Conservation (phyloP, 2,797 vertebrate genomes). For the Sebastes kiyomatsui region DNA sequence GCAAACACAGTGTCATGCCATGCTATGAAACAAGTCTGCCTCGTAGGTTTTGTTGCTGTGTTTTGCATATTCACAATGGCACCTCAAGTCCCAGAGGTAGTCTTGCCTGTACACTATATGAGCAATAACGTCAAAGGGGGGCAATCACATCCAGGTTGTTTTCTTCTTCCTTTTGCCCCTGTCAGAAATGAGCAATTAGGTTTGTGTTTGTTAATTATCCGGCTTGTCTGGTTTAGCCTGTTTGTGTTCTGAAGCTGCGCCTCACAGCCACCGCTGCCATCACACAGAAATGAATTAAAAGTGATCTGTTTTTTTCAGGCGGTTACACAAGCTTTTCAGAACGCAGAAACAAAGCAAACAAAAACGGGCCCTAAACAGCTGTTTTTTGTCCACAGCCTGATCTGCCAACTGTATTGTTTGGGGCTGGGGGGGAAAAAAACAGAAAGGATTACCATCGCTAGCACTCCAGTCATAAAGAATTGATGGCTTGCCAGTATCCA, state of each 20-base stretch:
- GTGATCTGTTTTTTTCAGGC: constrained; percentile 76
- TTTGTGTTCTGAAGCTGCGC: constrained; percentile 81
- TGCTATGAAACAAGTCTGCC: constrained; percentile 61
- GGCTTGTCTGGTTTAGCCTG: constrained; percentile 85
- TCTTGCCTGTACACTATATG: constrained; percentile 53
- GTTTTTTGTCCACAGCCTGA: constrained; percentile 71
- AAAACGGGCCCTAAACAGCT: constrained; percentile 79
- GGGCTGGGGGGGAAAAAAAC: constrained; percentile 19
- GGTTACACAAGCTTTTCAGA: constrained; percentile 78
- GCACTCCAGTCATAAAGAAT: constrained; percentile 83
- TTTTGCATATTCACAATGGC: constrained; percentile 71
- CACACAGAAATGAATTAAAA: constrained; percentile 81
- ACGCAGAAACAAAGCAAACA: constrained; percentile 77
- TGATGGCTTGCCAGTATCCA: constrained; percentile 85
- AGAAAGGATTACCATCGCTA: constrained; percentile 79
- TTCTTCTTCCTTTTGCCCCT: constrained; percentile 85
- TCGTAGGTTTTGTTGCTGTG: constrained; percentile 54
- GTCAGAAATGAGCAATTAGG: constrained; percentile 87
- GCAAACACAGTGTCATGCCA: constrained; percentile 57
- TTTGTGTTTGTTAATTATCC: constrained; percentile 88
- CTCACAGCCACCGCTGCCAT: constrained; percentile 80
- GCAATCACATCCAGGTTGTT: constrained; percentile 83
- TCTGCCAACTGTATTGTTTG: constrained; percentile 76
- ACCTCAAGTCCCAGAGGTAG: constrained; percentile 67
- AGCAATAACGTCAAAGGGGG: constrained; percentile 72